Conservation (phyloP, 2,797 vertebrate genomes). For the Limosa lapponica region DNA sequence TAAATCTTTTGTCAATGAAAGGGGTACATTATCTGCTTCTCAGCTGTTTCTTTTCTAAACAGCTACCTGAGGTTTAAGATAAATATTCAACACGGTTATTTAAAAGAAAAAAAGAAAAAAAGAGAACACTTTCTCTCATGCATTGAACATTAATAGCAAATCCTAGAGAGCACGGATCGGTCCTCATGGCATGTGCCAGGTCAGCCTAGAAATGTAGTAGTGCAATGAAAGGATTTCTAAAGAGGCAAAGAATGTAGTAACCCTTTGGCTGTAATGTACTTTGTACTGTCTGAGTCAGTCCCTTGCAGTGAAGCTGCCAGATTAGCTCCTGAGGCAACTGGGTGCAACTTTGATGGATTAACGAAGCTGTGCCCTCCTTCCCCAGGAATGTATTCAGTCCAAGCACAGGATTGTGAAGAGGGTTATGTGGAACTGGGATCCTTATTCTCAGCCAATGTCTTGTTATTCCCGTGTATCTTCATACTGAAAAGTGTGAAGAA, state of each 20-base stretch:
- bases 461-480: not conserved
- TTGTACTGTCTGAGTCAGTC: not conserved
- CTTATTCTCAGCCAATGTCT: not conserved
- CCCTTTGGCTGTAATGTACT: not conserved
- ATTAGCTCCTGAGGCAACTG: not conserved
- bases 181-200: not conserved
- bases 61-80: not conserved
- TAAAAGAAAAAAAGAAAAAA: not conserved
- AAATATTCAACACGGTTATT: conserved; percentile 6
- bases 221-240: not conserved
- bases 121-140: not conserved
- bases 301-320: not conserved
- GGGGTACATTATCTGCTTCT: not conserved
- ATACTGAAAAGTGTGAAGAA: not conserved
- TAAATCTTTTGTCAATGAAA: conserved; percentile 48
- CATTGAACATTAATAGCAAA: not conserved
- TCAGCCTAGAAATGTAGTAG: not conserved
- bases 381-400: not conserved
- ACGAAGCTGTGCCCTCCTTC: not conserved
- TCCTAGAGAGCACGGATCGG: not conserved
- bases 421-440: not conserved
- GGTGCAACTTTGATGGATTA: not conserved
- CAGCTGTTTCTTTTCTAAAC: conserved; percentile 17
- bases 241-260: not conserved
- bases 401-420: not conserved